phyloP scores from a whole-genome alignment of 2,113 vertebrate genomes.

The Chelonoidis abingdonii region DNA sequence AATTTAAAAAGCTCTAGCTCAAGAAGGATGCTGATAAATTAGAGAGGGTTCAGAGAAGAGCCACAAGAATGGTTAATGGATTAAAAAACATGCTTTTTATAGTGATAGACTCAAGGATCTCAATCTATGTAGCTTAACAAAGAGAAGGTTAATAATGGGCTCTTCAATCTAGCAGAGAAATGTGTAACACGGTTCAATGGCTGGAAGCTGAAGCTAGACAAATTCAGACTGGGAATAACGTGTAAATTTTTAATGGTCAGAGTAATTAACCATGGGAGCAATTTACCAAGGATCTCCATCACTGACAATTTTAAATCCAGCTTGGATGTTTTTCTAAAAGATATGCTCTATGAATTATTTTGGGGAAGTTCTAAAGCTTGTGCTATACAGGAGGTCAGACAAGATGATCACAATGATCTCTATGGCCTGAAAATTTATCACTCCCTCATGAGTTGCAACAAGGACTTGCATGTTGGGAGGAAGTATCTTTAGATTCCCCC shows the following conservation, averaged over 20 bases:
- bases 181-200: not conserved
- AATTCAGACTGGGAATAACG: not conserved
- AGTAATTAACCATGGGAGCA: not conserved
- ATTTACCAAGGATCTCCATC: not conserved
- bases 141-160: not conserved
- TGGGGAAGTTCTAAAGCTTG: not conserved
- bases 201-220: not conserved
- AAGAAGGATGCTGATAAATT: not conserved
- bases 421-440: not conserved
- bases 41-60: not conserved
- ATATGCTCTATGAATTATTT: not conserved
- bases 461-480: not conserved
- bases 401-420: not conserved
- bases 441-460: not conserved
- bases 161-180: not conserved
- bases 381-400: not conserved
- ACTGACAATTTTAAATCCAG: not conserved
- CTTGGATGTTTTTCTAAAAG: not conserved
- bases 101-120: not conserved
- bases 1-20: not conserved
- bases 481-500: not conserved
- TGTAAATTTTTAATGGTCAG: not conserved
- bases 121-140: not conserved
- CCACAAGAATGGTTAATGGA: not conserved
- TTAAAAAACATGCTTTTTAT: not conserved